phyloP scores from a whole-genome alignment of 2,888 invertebrate species.

The Seira ritae region DNA sequence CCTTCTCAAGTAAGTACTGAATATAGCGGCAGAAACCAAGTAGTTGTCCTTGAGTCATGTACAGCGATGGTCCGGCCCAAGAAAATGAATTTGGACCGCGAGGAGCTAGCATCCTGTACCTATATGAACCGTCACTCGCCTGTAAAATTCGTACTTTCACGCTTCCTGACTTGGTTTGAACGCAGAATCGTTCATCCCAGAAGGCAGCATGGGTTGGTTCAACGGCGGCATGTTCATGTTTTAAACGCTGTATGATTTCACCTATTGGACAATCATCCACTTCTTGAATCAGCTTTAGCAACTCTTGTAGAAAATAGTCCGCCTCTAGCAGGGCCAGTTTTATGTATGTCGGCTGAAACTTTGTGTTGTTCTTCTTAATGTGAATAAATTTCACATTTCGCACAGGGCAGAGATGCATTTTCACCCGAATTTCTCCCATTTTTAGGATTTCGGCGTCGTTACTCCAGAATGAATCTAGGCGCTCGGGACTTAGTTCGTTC shows the following conservation, averaged over 20 bases:
- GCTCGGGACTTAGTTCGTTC: neutral
- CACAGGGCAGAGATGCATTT: neutral
- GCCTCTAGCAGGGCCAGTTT: neutral
- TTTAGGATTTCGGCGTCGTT: neutral
- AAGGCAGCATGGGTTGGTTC: neutral
- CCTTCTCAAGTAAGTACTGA: too few relatives aligned
- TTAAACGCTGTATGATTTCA: neutral
- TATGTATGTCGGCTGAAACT: neutral
- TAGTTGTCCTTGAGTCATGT: too few relatives aligned
- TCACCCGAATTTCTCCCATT: neutral
- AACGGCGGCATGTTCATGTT: neutral
- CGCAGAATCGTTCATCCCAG: neutral
- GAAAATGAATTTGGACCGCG: neutral
- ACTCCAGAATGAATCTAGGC: neutral
- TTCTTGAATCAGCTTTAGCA: neutral
- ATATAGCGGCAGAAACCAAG: too few relatives aligned
- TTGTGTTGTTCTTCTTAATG: neutral
- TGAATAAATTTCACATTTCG: neutral
- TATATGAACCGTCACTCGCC: neutral
- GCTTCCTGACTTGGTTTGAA: neutral
- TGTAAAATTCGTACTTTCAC: neutral
- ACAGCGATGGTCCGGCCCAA: neutral
- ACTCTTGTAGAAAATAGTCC: neutral
- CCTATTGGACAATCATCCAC: neutral
- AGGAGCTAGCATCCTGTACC: neutral